Base-by-base conservation (phyloP, 2,797 vertebrate species). In the Fringilla coelebs region DNA sequence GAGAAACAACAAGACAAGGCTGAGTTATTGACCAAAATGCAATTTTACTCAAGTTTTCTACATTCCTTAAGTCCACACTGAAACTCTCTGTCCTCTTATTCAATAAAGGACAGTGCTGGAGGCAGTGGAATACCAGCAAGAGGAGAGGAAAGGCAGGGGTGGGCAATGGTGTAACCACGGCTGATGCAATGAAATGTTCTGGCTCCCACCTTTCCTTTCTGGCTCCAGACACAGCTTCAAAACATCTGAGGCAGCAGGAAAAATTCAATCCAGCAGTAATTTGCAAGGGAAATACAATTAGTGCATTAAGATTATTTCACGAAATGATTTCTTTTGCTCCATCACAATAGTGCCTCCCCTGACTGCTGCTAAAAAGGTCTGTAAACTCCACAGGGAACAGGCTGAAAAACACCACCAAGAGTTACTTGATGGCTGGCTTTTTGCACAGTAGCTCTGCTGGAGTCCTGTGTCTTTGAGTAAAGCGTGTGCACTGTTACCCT, bases 231-330 rank as follows among this genome's bases (percentile, higher is more conserved):
- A 54, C 17, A 45, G 26, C 25, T 41, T 85, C 46, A 45, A 85
- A 87, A 78, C 38, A 38, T 77, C 32, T 28, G 54, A 85, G 20
- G 65, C 36, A 83, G 65, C 46, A 90, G 36, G 46, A 68, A 83
- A 79, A 89, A 81, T 29, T 17, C 77, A 80, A 31, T 49, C 34
- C 40, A 77, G 65, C n/a, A 72, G 28, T 58, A 91, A 74, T 80
- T 72, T 91, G n/a, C 19, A 85, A 61, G 26, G 20, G 28, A 85
- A 91, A 91, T 74, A 67, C 68, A 91, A 68, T 81, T 68, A 80
- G 25, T 65, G 25, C 49, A 72, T 72, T 71, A 82, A 57, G 31
- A 46, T 63, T 40, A 40, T 86, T 94, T 86, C 54, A 68, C 20
- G 43, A 80, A 63, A 66, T 60, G 24, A 83, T 65, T 40, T 58